Conservation (phyloP, 2,113 vertebrate species). For the Cottus gobio region DNA sequence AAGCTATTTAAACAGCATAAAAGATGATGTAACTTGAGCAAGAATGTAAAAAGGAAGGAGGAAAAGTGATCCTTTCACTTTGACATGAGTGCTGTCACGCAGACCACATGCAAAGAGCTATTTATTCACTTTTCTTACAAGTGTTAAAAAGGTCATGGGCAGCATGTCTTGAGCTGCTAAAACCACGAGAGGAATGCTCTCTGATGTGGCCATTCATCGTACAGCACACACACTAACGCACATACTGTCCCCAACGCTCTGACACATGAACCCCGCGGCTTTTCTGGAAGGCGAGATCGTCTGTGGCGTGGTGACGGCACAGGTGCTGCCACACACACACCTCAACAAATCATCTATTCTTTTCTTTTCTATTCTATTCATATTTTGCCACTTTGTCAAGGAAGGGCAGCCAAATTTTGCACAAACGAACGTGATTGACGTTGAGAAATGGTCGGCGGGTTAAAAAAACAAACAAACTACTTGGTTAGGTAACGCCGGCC, state of each 20-base stretch:
- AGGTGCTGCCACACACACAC: constrained; percentile 18
- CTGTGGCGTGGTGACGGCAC: constrained; percentile 32
- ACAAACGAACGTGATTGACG: too few relatives aligned
- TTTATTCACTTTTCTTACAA: constrained; percentile 26
- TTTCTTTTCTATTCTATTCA: too few relatives aligned
- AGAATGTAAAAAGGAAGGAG: neutral
- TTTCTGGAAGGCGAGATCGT: constrained; percentile 48
- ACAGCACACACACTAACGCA: neutral
- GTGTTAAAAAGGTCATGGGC: constrained; percentile 37
- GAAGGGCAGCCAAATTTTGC: too few relatives aligned
- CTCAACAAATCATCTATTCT: neutral
- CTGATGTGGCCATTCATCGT: constrained; percentile 15
- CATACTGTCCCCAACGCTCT: constrained; percentile 20
- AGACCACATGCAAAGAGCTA: neutral
- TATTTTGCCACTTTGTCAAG: neutral
- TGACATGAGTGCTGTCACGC: neutral
- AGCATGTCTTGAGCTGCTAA: constrained; percentile 1
- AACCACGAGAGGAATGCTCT: constrained; percentile 27
- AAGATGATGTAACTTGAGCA: neutral
- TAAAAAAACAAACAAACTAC: neutral
- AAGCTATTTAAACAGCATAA: neutral
- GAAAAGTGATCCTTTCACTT: neutral
- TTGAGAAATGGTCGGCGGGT: too few relatives aligned
- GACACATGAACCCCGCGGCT: constrained; percentile 27
- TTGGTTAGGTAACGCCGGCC: too few relatives aligned